Conservation (phyloP, 2,113 vertebrate genomes). For the Caracal caracal region DNA sequence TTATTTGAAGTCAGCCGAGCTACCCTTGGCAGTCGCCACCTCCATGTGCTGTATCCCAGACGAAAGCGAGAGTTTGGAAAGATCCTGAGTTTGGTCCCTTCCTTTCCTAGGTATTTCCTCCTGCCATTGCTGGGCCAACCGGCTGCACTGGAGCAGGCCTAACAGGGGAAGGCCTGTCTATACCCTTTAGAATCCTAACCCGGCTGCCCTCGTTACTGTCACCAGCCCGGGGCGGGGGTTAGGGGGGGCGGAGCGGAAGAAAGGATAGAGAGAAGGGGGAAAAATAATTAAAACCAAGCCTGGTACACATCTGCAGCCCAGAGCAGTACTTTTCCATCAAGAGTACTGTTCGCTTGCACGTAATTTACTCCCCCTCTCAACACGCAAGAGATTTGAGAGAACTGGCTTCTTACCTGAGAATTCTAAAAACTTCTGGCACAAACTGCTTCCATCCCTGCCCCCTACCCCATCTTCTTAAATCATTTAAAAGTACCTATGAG, state of each 20-base stretch:
- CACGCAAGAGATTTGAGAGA: constrained; percentile 29
- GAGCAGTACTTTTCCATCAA: constrained; percentile 71
- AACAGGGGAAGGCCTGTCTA: neutral
- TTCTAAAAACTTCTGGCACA: constrained; percentile 64
- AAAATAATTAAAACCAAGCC: constrained; percentile 74
- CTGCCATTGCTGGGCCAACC: constrained; percentile 14
- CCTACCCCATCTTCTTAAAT: constrained; percentile 22
- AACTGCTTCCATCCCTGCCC: constrained; percentile 35
- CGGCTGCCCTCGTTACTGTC: neutral
- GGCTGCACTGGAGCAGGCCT: neutral
- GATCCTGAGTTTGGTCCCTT: neutral
- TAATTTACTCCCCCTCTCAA: constrained; percentile 43
- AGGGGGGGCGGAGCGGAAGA: neutral
- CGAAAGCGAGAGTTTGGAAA: constrained; percentile 26
- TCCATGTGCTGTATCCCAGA: neutral
- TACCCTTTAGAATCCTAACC: neutral
- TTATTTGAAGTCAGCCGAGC: constrained; percentile 37
- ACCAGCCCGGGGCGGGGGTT: neutral
- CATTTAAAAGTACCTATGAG: constrained; percentile 53
- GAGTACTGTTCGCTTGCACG: constrained; percentile 32
- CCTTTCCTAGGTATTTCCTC: constrained; percentile 37
- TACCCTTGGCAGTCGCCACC: constrained; percentile 18
- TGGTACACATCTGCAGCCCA: constrained; percentile 65
- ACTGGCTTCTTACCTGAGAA: constrained; percentile 56
- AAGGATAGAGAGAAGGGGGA: neutral